phyloP scores from a whole-genome alignment of 2,797 vertebrate genomes.

The Acridotheres tristis region DNA sequence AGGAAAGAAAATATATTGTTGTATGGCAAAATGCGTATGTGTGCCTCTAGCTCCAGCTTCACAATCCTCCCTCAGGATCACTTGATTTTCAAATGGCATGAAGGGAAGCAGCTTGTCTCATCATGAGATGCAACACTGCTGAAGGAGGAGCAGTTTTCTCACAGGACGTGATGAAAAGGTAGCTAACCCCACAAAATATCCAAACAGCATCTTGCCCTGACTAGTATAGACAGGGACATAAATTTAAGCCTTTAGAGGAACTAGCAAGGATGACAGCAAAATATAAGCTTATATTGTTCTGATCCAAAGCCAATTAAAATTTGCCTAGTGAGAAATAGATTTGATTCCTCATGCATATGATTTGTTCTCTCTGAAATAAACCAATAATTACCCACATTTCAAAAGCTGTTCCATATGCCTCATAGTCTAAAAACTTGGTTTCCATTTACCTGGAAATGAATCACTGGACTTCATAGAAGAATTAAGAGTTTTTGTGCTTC shows the following conservation, averaged over 20 bases:
- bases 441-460: slow-evolving; percentile 31
- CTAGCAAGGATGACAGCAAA: background rate
- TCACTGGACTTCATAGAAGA: background rate
- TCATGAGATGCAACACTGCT: background rate
- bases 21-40: background rate
- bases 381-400: background rate
- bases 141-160: background rate
- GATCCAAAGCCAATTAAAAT: background rate
- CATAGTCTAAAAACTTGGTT: background rate
- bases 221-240: accelerated
- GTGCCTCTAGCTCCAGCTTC: background rate
- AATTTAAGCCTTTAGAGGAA: background rate
- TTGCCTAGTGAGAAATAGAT: background rate
- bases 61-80: background rate
- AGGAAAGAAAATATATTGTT: background rate
- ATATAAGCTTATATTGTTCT: background rate
- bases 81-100: background rate
- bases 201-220: background rate
- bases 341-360: background rate
- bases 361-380: background rate
- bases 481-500: background rate
- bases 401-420: background rate
- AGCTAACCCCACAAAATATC: background rate
- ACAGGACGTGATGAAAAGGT: background rate
- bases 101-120: background rate